Evolutionary conservation across 2,888 invertebrate species (phyloP), one percentile per base, ranked within the genome.

Genomic region (Euproctis similis): DNA sequence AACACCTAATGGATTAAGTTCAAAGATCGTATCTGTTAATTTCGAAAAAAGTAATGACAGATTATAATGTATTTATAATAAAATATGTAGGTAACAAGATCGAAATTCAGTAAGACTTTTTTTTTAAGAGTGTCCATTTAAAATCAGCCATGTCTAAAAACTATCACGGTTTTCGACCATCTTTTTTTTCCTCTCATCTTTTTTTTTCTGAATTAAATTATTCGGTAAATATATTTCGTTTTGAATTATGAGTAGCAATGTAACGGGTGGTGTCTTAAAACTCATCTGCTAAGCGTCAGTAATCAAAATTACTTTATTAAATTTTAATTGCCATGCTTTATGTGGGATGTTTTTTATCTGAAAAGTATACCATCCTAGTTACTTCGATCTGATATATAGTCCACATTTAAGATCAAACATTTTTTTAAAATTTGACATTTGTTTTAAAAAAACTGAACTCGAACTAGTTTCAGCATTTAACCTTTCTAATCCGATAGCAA

Each of bases 11-110:
- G 17, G n/a, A 11, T 23, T 12, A 13, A 24, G 29, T 18, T 29
- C 29, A 24, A 24, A 29, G 29, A 29, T 29, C 29, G 24, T 19
- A 8, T 4, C 6, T 10, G 21, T 21, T 21, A 21, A 13, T 4
- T 16, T 22, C 6, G 16, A 21, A 19, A 6, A 21, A 22, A 22
- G 16, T 11, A n/a, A 28, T 28, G 28, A 28, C 28, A 22, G 28
- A 28, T 28, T 11, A 9, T 9, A 21, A 26, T 19, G 19, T 8
- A 12, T 8, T n/a, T n/a, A 4, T 12, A 26, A 7, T 2, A 5
- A 14, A 14, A 4, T 4, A 4, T 14, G 14, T 14, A 14, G 14
- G 6, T n/a, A n/a, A 4, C 14, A 4, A 6, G 6, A 4, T 14
- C 14, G 21, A 9, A 21, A 4, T 28, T 16, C 10, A 10, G 10